Evolutionary conservation across 2,113 vertebrate species (phyloP).

Genomic region (Motacilla tschutschensis): DNA sequence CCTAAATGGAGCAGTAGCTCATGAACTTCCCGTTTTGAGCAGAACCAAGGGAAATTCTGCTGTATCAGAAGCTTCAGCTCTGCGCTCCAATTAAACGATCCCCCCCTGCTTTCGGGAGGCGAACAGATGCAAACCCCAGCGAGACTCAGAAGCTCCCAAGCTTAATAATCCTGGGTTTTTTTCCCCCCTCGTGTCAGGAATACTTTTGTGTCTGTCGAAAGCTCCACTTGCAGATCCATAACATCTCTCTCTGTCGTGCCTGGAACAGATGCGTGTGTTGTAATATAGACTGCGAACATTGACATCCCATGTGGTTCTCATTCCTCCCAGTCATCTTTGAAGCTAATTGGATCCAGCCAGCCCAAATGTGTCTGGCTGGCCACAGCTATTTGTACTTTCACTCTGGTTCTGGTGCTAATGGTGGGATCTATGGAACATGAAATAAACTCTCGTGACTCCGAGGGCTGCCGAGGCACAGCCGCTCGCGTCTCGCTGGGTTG

Average conservation of each 20-base stretch:
- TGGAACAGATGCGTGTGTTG: slow-evolving; percentile 61
- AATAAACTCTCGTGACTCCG: slow-evolving; percentile 56
- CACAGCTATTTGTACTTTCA: slow-evolving; percentile 68
- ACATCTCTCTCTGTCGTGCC: slow-evolving; percentile 61
- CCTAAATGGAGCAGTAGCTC: background rate
- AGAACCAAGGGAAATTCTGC: background rate
- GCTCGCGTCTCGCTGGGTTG: background rate
- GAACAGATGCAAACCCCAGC: slow-evolving; percentile 36
- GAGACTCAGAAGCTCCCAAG: slow-evolving; percentile 46
- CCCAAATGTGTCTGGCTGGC: slow-evolving; percentile 56
- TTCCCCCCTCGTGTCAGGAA: background rate
- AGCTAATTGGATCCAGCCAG: slow-evolving; percentile 73
- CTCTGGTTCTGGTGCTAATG: slow-evolving; percentile 59
- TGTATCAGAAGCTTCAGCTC: background rate
- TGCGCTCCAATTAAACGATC: background rate
- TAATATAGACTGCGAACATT: slow-evolving; percentile 64
- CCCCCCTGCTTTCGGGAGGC: background rate
- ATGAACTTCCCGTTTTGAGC: background rate
- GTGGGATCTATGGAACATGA: slow-evolving; percentile 56
- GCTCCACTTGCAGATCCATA: slow-evolving; percentile 39
- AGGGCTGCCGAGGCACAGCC: slow-evolving; percentile 17
- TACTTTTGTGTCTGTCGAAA: slow-evolving; percentile 19
- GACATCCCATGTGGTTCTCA: slow-evolving; percentile 68
- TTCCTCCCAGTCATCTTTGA: slow-evolving; percentile 71
- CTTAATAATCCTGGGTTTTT: background rate